phyloP scores from a whole-genome alignment of 2,888 invertebrate species.

The Taenaris catops region DNA sequence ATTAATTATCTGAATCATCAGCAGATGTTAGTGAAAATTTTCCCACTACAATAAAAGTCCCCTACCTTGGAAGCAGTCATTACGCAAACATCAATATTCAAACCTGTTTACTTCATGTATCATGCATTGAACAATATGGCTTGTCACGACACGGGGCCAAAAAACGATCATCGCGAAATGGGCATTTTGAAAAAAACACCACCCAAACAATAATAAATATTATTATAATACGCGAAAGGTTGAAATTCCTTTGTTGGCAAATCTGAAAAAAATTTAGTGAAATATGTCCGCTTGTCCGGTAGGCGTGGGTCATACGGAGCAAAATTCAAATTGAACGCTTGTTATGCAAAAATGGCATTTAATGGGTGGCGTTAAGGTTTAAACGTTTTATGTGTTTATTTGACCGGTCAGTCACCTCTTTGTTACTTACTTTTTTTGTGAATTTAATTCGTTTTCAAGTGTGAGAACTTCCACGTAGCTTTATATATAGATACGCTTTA shows the following conservation, averaged over 20 bases:
- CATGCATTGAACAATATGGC: conserved; percentile 72
- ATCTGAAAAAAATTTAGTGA: conserved; percentile 50
- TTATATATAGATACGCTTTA: too few species aligned
- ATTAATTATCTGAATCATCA: background rate
- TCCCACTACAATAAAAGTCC: conserved; percentile 7
- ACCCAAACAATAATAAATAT: conserved; percentile 3
- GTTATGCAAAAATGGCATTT: conserved; percentile 46
- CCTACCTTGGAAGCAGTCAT: conserved; percentile 37
- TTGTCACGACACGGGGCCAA: conserved; percentile 67
- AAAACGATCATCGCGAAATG: conserved; percentile 56
- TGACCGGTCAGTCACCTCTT: conserved; percentile 48
- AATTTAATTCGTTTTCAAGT: conserved; percentile 31
- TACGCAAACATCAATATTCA: conserved; percentile 55
- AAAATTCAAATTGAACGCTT: conserved; percentile 38
- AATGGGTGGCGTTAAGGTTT: conserved; percentile 38
- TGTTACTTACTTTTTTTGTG: conserved; percentile 7
- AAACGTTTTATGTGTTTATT: conserved; percentile 19
- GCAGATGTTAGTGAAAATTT: background rate
- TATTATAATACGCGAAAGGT: conserved; percentile 16
- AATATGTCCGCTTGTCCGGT: conserved; percentile 71
- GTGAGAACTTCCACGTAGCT: conserved; percentile 12
- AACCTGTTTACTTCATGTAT: conserved; percentile 71
- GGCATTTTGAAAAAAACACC: conserved; percentile 36
- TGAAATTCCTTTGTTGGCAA: conserved; percentile 39
- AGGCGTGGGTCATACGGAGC: conserved; percentile 69